Percentiles rank a stretch among this genome's conserved stretches.
These are phyloP conservation scores for Sebastes schlegelii DNA, from an alignment of 2,113 vertebrate species.

Conservation along the genomic window DNA sequence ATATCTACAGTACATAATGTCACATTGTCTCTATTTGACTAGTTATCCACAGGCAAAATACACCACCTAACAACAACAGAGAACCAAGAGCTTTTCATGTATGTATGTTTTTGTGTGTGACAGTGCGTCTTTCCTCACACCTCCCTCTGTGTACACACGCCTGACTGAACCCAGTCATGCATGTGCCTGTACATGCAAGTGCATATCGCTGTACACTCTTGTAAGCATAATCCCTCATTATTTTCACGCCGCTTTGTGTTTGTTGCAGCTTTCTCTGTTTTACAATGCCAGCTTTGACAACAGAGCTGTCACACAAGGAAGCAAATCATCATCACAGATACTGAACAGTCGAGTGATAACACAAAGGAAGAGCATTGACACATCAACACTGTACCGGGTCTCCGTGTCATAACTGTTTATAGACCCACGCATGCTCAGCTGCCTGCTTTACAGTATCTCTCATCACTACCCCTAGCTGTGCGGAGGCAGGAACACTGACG, in stretches of 20 bases:
- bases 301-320: conserved; percentile 67
- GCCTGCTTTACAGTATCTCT: conserved; percentile 58
- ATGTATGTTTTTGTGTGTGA: conserved; percentile 1
- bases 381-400: conserved; percentile 69
- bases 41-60: background rate
- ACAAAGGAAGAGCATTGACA: conserved; percentile 65
- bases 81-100: background rate
- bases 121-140: conserved; percentile 18
- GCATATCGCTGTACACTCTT: conserved; percentile 17
- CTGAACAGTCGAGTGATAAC: conserved; percentile 53
- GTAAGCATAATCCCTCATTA: conserved; percentile 40
- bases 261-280: conserved; percentile 38
- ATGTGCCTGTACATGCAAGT: conserved; percentile 39
- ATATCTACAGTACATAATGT: background rate
- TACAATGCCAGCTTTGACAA: conserved; percentile 35
- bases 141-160: conserved; percentile 2
- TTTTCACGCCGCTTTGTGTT: conserved; percentile 53
- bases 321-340: conserved; percentile 52
- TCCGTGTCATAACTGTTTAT: conserved; percentile 68
- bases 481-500: conserved; percentile 13
- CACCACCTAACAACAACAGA: background rate
- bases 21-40: background rate
- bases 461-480: conserved; percentile 46
- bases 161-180: conserved; percentile 29
- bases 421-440: conserved; percentile 67